These are phyloP conservation scores for Cydia fagiglandana DNA, from an alignment of 1,140 invertebrate species.

Conservation along the genomic window DNA sequence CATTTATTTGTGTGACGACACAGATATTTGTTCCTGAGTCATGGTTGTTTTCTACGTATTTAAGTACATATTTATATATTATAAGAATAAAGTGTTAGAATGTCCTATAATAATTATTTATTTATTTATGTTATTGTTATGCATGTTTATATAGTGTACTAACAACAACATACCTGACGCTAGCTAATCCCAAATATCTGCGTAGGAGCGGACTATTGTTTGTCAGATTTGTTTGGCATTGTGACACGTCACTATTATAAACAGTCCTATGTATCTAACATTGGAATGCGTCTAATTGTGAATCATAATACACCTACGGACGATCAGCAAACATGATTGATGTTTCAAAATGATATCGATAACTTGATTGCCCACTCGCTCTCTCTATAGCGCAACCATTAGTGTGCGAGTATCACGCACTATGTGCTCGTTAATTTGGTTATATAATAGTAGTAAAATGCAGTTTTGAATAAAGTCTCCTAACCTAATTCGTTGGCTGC, in stretches of 20 bases:
- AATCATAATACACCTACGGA: constrained; percentile 18
- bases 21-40: too few relatives aligned
- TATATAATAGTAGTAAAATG: not conserved
- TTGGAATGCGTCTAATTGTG: constrained; percentile 17
- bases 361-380: not conserved
- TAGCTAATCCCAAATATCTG: too few relatives aligned
- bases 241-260: not conserved
- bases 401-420: not conserved
- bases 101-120: too few relatives aligned
- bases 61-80: too few relatives aligned
- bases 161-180: too few relatives aligned
- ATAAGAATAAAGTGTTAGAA: too few relatives aligned
- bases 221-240: not conserved
- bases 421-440: not conserved
- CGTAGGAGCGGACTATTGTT: not conserved
- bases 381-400: not conserved
- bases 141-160: too few relatives aligned
- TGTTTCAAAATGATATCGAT: not conserved
- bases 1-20: too few relatives aligned
- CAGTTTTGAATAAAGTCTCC: not conserved
- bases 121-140: too few relatives aligned
- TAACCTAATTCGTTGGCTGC: not conserved
- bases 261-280: constrained; percentile 9
- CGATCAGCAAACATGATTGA: not conserved
- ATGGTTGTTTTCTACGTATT: too few relatives aligned